Evolutionary conservation across 2,888 invertebrate genomes (phyloP), one percentile per base, ranked within the genome.

Genomic region (Limenitis camilla): DNA sequence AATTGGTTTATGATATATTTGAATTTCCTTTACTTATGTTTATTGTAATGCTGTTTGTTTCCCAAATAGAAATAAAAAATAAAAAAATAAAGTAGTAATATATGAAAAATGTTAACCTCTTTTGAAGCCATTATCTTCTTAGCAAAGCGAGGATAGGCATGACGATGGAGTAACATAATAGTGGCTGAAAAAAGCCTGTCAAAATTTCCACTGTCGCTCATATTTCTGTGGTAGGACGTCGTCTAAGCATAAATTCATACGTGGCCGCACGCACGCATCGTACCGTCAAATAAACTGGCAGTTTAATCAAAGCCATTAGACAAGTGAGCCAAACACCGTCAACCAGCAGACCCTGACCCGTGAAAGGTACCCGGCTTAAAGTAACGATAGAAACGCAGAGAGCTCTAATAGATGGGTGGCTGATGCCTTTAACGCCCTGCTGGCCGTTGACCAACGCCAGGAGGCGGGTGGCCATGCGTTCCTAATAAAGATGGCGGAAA

Each of bases 241-340:
- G 78, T 71, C 79, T 81, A 78, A 78, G 81, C 83, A 83, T 84
- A 84, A 85, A 86, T 85, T 84, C 80, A 85, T 84, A 83, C 80
- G 80, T 82, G 83, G 82, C 69, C 76, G 77, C 76, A 77, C 76
- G 77, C 74, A 81, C 81, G 81, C 84, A 85, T 74, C 83, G 76
- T 81, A 85, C 78, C 84, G 84, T 84, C 84, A 83, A 85, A 86
- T 84, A 86, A 86, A 85, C 86, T 86, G 86, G 83, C 86, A 85
- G 85, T 85, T 84, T 85, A 86, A 85, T 86, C 85, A 85, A 85
- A 85, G 78, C 82, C 81, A 85, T 85, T 86, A 85, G 86, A 86
- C 84, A 83, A 84, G 82, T 85, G 85, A 85, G 82, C 83, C 83
- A 82, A 82, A 81, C 78, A 76, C 74, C 81, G 71, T 68, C 65